Percentiles rank a stretch among this genome's conserved stretches.
These are phyloP conservation scores for Catalaphyllia jardinei DNA, from an alignment of 64 coral and sea anemone genomes.

Conservation along the genomic window DNA sequence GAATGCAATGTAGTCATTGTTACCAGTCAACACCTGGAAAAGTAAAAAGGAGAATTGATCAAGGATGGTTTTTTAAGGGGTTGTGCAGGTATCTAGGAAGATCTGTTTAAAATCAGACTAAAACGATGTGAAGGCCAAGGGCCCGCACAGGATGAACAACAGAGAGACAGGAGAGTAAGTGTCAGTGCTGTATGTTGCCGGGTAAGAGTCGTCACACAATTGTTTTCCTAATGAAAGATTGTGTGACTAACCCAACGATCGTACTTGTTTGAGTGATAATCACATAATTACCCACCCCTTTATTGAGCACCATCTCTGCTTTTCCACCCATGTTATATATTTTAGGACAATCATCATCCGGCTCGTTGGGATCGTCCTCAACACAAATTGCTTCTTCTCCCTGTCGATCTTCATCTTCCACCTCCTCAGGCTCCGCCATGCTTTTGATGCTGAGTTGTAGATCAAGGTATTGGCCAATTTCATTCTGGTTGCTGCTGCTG, in stretches of 20 bases:
- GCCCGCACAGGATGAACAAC: too few relatives aligned
- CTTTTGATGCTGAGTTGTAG: background rate
- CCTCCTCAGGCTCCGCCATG: slow-evolving; percentile 18
- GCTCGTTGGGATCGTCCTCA: background rate
- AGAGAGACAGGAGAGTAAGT: too few relatives aligned
- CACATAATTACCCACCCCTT: background rate
- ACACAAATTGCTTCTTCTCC: slow-evolving; percentile 1
- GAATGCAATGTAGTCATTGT: background rate
- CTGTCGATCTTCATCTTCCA: background rate
- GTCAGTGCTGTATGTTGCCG: too few relatives aligned
- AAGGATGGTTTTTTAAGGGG: too few relatives aligned
- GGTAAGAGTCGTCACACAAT: too few relatives aligned
- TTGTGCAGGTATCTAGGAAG: too few relatives aligned
- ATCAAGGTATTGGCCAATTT: slow-evolving; percentile 8
- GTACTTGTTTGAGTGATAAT: too few relatives aligned
- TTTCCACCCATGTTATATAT: slow-evolving; percentile 29
- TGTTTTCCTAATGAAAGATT: too few relatives aligned
- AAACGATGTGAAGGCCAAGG: too few relatives aligned
- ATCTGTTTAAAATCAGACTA: too few relatives aligned
- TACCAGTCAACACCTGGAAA: slow-evolving; percentile 11
- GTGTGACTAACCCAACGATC: too few relatives aligned
- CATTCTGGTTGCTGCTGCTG: background rate
- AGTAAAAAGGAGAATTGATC: background rate
- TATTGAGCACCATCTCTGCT: slow-evolving; percentile 29
- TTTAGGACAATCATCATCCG: slow-evolving; percentile 11